Conservation (phyloP, 2,113 vertebrate species). For the Suricata suricatta region DNA sequence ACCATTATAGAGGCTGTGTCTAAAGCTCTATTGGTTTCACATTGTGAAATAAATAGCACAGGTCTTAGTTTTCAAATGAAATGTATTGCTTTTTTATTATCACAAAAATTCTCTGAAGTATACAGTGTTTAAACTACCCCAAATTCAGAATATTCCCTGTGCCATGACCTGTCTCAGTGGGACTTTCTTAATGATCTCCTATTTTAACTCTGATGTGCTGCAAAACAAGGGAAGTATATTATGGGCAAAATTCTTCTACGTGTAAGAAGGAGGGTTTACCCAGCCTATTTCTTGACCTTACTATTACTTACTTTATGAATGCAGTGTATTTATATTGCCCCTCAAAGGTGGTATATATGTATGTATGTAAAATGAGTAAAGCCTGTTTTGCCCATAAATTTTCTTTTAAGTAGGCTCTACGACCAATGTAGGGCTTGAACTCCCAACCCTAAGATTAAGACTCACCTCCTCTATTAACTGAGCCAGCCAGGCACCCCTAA, state of each 20-base stretch:
- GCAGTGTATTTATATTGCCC: background rate
- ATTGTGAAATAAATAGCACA: background rate
- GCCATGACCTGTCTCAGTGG: background rate
- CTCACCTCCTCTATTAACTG: too few species aligned
- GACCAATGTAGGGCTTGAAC: too few species aligned
- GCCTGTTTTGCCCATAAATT: background rate
- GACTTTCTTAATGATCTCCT: constrained; percentile 1
- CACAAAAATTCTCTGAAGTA: background rate
- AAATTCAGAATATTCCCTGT: background rate
- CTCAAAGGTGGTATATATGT: background rate
- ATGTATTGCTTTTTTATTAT: background rate
- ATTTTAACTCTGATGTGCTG: background rate
- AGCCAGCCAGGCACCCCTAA: background rate
- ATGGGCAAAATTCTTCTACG: background rate
- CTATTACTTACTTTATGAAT: constrained; percentile 21
- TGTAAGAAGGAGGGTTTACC: background rate
- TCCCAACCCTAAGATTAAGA: too few species aligned
- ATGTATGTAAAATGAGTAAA: background rate
- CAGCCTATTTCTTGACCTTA: background rate
- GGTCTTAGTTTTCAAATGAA: constrained; percentile 31
- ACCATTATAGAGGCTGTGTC: background rate
- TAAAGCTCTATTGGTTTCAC: background rate
- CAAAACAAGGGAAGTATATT: background rate
- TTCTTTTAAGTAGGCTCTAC: background rate
- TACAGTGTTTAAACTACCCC: background rate